Evolutionary conservation across 2,113 vertebrate genomes (phyloP).

Genomic region (Rhea pennata): DNA sequence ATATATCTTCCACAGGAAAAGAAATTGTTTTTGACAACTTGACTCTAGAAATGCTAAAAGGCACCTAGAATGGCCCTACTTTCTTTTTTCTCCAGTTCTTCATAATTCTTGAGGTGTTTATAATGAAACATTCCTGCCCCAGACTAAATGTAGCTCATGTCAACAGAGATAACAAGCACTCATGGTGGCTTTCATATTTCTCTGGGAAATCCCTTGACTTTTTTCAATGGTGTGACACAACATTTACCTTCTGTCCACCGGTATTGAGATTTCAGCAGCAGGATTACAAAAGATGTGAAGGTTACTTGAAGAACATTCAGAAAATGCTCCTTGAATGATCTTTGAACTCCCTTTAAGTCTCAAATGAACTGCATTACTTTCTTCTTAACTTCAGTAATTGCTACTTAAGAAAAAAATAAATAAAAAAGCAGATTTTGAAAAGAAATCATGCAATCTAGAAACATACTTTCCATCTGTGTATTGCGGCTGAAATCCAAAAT

Average conservation of each 20-base stretch:
- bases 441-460: slow-evolving; percentile 48
- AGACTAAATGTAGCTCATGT: not conserved
- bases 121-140: slow-evolving; percentile 36
- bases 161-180: slow-evolving; percentile 28
- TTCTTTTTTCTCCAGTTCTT: slow-evolving; percentile 25
- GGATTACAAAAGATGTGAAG: not conserved
- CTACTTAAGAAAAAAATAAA: not conserved
- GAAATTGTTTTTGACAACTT: slow-evolving; percentile 57
- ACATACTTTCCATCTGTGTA: slow-evolving; percentile 51
- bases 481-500: slow-evolving; percentile 50
- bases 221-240: not conserved
- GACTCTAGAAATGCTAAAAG: slow-evolving; percentile 40
- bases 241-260: slow-evolving; percentile 33
- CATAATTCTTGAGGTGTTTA: slow-evolving; percentile 16
- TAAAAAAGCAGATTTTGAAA: slow-evolving; percentile 22
- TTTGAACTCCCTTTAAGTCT: not conserved
- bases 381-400: not conserved
- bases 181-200: slow-evolving; percentile 39
- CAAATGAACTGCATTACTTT: not conserved
- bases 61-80: not conserved
- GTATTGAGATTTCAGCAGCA: not conserved
- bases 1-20: slow-evolving; percentile 9
- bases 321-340: not conserved
- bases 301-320: not conserved
- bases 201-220: slow-evolving; percentile 25